Evolutionary conservation across 2,113 vertebrate species (phyloP), one percentile per base, ranked within the genome.

Genomic region (Centropus bengalensis): DNA sequence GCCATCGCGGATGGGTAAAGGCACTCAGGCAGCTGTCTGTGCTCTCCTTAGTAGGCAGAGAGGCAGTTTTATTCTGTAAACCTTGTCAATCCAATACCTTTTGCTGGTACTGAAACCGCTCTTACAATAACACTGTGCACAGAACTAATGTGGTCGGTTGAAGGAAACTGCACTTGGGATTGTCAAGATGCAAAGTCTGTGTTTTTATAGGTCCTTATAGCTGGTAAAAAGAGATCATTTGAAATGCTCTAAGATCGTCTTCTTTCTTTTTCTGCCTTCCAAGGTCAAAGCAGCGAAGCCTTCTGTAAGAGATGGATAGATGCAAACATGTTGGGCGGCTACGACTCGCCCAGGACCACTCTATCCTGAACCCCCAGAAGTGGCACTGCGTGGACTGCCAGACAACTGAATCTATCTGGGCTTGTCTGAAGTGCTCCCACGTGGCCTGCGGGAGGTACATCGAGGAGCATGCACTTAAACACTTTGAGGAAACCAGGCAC

Each of bases 291-390:
- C 93, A 93, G 96, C 60, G 80, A 82, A 96, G 54, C 85, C 94
- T 96, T 77, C 95, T 84, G 73, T 98, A 85, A 98, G 98, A 97
- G 97, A 99, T 99, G 99, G 99, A 99, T 98, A 98, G 99, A 97
- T 99, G 99, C 98, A 99, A 99, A 98, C 99, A 99, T 97, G 99
- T 99, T 94, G 99, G 98, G 92, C 99, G 99, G 91, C 98, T 99
- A 86, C 99, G 99, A 93, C 98, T 99, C 89, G 98, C 99, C 97
- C 99, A 99, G 91, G 98, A 99, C 97, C 99, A 99, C 97, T 99
- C 99, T 64, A 99, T 99, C 97, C 98, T 99, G 96, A 99, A 99
- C 96, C 99, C 99, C 1, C 99, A 99, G 96, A 99, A 99, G 98
- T 99, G 99, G 99, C 98, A 96, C 74, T 99, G 99, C 52, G 92